Evolutionary conservation across 1,140 invertebrate species (phyloP), one percentile per base, ranked within the genome.

Genomic region (Apis florea): DNA sequence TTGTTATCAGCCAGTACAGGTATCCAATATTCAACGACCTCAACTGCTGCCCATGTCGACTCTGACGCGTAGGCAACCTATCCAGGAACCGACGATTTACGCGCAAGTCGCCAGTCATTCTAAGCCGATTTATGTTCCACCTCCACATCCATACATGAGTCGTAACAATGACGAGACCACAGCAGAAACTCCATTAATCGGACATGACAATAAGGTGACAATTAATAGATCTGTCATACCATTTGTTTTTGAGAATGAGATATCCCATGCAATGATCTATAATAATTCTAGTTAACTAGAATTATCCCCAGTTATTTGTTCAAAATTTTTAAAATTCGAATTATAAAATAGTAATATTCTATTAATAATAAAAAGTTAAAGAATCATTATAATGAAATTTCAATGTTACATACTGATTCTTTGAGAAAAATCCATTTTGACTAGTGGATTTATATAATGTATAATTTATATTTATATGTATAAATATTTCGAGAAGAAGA

Each of bases 51-150:
- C 92, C 71, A 93, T 93, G 92, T 94, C 94, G 88, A 95, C 94
- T 78, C 87, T 95, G 83, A 94, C 93, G 59, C 92, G 94, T 81
- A 90, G 94, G 85, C 87, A 93, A 84, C 93, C 93, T 71, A 90
- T 93, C 82, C 93, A 94, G 84, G 95, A 95, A 83, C 94, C 95
- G 82, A 95, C 94, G 79, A 95, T 95, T 89, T 95, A 95, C 90
- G 95, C 95, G 83, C 95, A 95, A 92, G 95, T 95, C 79, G 93
- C 94, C 85, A 92, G 92, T 78, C 91, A 92, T 88, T 90, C 92
- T 79, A 93, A 93, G 87, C 88, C 92, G 71, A 91, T 93, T 86
- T 93, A 93, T 90, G 92, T 93, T 83, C 92, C 92, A 59, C 92
- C 92, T 67, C 92, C 92, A 54, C 91, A 91, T 84, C 92, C 92